Evolutionary conservation across 1,140 invertebrate genomes (phyloP).

Genomic region (Myzus persicae): DNA sequence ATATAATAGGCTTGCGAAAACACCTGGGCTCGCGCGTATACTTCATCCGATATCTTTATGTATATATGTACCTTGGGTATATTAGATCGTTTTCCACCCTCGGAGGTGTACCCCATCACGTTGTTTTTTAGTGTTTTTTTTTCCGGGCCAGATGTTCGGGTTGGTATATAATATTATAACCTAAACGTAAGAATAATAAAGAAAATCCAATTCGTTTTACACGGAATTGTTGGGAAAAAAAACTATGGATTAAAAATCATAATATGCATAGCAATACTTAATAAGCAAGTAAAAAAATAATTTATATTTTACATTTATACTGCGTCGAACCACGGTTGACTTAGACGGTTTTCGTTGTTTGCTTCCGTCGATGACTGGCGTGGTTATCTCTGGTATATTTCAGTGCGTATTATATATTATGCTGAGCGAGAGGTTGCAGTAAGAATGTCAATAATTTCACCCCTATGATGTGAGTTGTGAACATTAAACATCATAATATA

Average conservation of each 20-base stretch:
- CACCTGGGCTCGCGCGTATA: constrained; percentile 5
- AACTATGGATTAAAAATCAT: not conserved
- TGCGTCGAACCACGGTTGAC: not conserved
- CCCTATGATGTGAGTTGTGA: too few species aligned
- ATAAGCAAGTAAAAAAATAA: not conserved
- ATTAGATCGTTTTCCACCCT: not conserved
- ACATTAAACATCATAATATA: too few species aligned
- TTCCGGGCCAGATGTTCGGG: not conserved
- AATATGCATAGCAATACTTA: not conserved
- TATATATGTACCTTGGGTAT: not conserved
- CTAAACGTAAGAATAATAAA: not conserved
- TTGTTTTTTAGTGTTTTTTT: constrained; percentile 16
- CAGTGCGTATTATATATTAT: too few species aligned
- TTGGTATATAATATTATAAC: too few species aligned
- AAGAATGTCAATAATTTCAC: too few species aligned
- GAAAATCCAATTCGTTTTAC: constrained; percentile 30
- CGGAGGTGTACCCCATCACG: not conserved
- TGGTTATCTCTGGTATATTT: not conserved
- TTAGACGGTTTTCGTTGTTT: not conserved
- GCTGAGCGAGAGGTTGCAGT: not conserved
- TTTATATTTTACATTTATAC: too few species aligned
- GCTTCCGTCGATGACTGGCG: not conserved
- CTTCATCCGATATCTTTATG: not conserved
- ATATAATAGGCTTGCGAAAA: constrained; percentile 19
- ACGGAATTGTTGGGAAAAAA: not conserved